Base-by-base conservation (phyloP, 2,797 vertebrate species). In the Pampus argenteus region DNA sequence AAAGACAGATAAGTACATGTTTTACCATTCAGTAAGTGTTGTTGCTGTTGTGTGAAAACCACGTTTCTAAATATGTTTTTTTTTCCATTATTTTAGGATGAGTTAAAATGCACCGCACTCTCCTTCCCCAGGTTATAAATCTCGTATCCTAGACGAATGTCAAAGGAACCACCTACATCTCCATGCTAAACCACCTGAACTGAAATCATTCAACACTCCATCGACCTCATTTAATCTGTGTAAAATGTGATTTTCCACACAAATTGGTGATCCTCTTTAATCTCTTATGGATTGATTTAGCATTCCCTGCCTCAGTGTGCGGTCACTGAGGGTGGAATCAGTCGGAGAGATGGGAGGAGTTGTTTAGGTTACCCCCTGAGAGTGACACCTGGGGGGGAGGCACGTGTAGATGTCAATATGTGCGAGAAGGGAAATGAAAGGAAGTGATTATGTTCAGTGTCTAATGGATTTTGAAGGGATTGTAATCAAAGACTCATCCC, bases 181-280 rank as follows among this genome's bases (percentile, higher is more conserved):
- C 47, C 17, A 29, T 25, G 40, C 60, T 78, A 74, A 84, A 68
- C 74, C 78, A 55, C 68, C 63, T 50, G 63, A 84, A 73, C 26
- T 74, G 66, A 81, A 83, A 79, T 71, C 75, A 75, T 81, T 83
- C 54, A 79, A 65, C 65, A 61, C 60, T 71, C 65, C 71, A 91
- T 90, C 62, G 72, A 91, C 88, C 81, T 72, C 29, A 52, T 81
- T 86, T 85, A 86, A 88, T 82, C 71, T 23, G 76, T 82, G 81
- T 74, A 79, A 89, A 87, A 88, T 89, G 83, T 82, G 83, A 91
- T 89, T 87, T 90, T 91, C 79, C 67, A 78, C 74, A 77, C 66
- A 81, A 64, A 86, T 71, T 73, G 72, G 82, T 90, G 88, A 91
- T 89, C 86, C 84, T 55, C 65, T 91, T 91, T 92, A 90, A 93